Evolutionary conservation across 2,113 vertebrate genomes (phyloP).

Genomic region (Sarotherodon lohbergeri): DNA sequence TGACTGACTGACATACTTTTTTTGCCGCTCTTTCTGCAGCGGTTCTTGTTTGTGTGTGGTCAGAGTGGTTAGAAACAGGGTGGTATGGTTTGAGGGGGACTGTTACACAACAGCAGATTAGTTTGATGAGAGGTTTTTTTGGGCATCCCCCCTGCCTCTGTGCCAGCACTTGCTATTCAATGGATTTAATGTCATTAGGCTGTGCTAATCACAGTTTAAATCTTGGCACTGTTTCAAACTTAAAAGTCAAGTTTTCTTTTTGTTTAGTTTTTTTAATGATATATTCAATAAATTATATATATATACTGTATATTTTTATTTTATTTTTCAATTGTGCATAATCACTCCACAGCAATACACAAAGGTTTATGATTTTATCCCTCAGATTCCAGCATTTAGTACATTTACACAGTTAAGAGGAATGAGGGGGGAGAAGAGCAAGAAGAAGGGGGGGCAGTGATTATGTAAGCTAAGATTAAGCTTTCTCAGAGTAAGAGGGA

Average conservation of each 20-base stretch:
- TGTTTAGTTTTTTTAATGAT: background rate
- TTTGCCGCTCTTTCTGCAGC: background rate
- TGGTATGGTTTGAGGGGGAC: constrained; percentile 5
- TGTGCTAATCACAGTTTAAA: constrained; percentile 21
- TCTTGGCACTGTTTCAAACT: background rate
- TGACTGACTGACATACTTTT: constrained; percentile 44
- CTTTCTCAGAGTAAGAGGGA: background rate
- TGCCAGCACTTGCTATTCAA: constrained; percentile 11
- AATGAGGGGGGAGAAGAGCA: background rate
- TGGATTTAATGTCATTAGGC: constrained; percentile 45
- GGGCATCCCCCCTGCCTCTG: background rate
- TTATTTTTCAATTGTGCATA: background rate
- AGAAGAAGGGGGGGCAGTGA: background rate
- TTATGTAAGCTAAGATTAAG: constrained; percentile 29
- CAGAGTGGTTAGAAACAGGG: background rate
- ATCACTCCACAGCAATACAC: background rate
- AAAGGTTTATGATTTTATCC: background rate
- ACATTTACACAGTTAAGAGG: background rate
- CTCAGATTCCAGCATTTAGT: background rate
- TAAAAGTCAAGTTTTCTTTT: background rate
- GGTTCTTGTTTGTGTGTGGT: background rate
- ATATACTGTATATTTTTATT: background rate
- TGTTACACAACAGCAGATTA: constrained; percentile 64
- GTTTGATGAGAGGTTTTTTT: constrained; percentile 1
- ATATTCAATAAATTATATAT: background rate